Evolutionary conservation across 2,888 invertebrate species (phyloP), one percentile per base, ranked within the genome.

Genomic region (Incurvaria masculella): DNA sequence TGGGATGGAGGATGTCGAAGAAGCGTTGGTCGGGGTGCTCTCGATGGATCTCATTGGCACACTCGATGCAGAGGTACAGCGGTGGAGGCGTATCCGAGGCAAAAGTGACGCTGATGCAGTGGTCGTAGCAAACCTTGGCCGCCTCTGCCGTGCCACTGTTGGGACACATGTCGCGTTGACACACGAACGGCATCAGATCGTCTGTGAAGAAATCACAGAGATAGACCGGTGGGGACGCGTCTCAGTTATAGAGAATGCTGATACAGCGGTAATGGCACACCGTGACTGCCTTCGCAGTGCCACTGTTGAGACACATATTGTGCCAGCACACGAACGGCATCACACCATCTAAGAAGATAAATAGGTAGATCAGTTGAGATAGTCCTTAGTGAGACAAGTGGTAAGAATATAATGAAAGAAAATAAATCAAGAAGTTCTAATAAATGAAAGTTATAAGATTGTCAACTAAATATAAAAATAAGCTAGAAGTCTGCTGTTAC

Each of bases 191-290:
- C 2, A 86, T 83, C 54, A 88, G 74, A 61, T 91, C 90, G 63
- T 86, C 87, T 89, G 64, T 5, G 64, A n/a, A n/a, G n/a, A n/a
- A n/a, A n/a, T n/a, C n/a, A n/a, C n/a, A n/a, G n/a, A n/a, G n/a
- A n/a, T n/a, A n/a, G n/a, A n/a, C n/a, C n/a, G n/a, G n/a, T n/a
- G n/a, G n/a, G n/a, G n/a, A n/a, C n/a, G n/a, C n/a, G n/a, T n/a
- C n/a, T n/a, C n/a, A n/a, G n/a, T n/a, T n/a, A n/a, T n/a, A n/a
- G n/a, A n/a, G n/a, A n/a, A 93, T 94, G 57, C 94, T 91, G 60
- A 94, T 89, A 64, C 88, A 88, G 66, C 96, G 96, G 74, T 96
- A 94, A 68, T 90, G 91, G 72, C 97, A 97, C 58, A 96, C 93
- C 81, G 97, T 92, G 42, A 91, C 90, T 0, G 93, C 93, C 67